Base-by-base conservation (phyloP, 2,888 invertebrate species). In the Pristionchus arcanus region DNA sequence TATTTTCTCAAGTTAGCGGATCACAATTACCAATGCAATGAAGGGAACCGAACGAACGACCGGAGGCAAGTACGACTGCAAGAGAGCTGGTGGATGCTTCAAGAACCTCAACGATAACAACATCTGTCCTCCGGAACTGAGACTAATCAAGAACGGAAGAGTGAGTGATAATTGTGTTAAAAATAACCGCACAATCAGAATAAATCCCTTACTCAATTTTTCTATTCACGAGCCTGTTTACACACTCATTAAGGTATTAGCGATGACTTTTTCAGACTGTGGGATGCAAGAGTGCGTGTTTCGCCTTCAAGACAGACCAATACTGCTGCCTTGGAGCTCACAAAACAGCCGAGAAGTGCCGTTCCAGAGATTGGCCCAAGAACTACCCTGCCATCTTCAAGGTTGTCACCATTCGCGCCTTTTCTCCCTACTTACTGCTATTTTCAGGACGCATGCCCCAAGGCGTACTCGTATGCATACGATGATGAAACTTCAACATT, bases 391-490 rank as follows among this genome's bases (percentile, higher is more conserved):
- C 93, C 0, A 95, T 95, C 90, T 96, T 96, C 94, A 96, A 96
- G 92, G 90, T 89, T 21, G 4, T 55, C 31, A 31, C 7, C 42
- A 28, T 25, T 59, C 25, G 5, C 1, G 15, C 59, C 2, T 59
- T 59, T 21, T 15, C 59, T 21, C 19, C 19, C 19, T 19, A 31
- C 28, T 21, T 2, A 53, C 11, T 87, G 2, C 2, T 87, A 25
- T 53, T 96, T 96, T 94, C 96, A 96, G 92, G 91, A 93, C 0
- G 94, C 95, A 21, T 96, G 96, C 92, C 96, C 96, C 2, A 95
- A 96, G 90, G 96, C 96, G 21, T 96, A 96, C 94, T 96, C 96
- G 90, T 96, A 96, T 91, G 96, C 96, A n/a, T 96, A 96, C 91
- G 96, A 96, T 94, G 96, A 96, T 91, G 92, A 94, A 59, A 95